Base-by-base conservation (phyloP, 2,113 vertebrate species). In the Dicaeum eximium region DNA sequence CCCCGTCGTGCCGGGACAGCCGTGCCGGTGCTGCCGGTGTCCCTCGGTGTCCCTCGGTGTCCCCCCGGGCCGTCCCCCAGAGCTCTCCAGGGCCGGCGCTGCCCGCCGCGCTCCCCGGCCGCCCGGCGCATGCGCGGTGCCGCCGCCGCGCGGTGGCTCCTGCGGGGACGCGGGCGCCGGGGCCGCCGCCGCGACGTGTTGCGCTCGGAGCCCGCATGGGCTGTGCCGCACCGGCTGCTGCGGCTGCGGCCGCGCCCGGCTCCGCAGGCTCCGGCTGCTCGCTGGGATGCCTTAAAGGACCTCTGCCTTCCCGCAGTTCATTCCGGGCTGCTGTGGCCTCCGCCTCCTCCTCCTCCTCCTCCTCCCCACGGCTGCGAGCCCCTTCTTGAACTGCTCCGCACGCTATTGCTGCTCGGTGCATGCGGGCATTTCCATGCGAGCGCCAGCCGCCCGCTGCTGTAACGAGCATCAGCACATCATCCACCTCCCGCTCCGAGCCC, bases 21-120 rank as follows among this genome's bases (percentile, higher is more conserved):
- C 4, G 3, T 3, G 5, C n/a, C 21, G 13, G 38, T 1, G n/a
- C 9, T 38, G 13, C n/a, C 28, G 2, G 12, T 1, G 11, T 16
- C 14, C 4, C 38, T 7, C 15, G n/a, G n/a, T n/a, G n/a, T n/a
- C n/a, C n/a, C n/a, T n/a, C 28, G 2, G 2, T 1, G 11, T 16
- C 14, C 4, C 38, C 9, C 15, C 2, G 15, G 40, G 11, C 30
- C 35, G 11, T 0, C 18, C 11, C 8, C 51, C 3, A 7, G 1
- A 6, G 27, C 23, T 2, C 2, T 5, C 1, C 60, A 0, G 13
- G 21, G 24, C 44, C 65, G 31, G 30, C 28, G 4, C 23, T 16
- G 47, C 45, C 33, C 45, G 33, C 50, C 64, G 23, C 1, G 58
- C 66, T 33, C 24, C 37, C 27, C 22, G 42, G 54, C 54, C 21